These are phyloP conservation scores for Orthonyx spaldingii DNA, from an alignment of 2,113 vertebrate genomes.

Conservation along the genomic window DNA sequence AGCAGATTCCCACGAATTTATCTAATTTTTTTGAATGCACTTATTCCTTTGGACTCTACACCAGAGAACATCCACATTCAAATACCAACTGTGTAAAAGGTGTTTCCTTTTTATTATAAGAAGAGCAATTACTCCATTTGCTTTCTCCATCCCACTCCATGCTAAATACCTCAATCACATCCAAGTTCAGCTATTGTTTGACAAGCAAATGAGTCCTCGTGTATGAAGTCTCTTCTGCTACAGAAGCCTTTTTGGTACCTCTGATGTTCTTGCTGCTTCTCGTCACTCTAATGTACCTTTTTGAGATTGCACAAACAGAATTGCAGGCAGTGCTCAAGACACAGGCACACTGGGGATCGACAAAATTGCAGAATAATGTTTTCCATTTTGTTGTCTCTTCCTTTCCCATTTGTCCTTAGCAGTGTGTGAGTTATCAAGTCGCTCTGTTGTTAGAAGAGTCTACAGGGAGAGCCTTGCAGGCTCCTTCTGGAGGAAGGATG, in stretches of 20 bases:
- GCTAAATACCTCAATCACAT: neutral
- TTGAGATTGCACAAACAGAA: neutral
- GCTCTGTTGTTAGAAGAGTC: neutral
- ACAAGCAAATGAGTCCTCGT: neutral
- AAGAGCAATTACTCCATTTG: neutral
- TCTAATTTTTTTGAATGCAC: neutral
- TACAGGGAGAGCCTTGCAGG: neutral
- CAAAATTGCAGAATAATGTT: conserved; percentile 26
- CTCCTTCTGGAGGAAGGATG: conserved; percentile 34
- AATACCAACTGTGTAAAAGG: neutral
- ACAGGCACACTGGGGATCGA: neutral
- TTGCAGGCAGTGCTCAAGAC: neutral
- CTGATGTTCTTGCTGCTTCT: neutral
- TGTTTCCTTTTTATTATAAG: neutral
- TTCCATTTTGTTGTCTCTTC: conserved; percentile 39
- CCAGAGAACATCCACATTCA: neutral
- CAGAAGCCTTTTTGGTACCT: neutral
- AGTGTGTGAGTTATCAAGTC: neutral
- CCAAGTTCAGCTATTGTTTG: neutral
- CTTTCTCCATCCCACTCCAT: neutral
- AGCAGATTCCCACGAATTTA: neutral
- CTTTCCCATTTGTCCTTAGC: conserved; percentile 16
- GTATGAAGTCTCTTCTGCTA: neutral
- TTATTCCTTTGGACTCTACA: neutral
- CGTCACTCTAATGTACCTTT: neutral